Evolutionary conservation across 30 jellyfish, hydroid and myxozoan genomes (phyloP), one percentile per base, ranked within the genome.

Genomic region (Aurelia coerulea): DNA sequence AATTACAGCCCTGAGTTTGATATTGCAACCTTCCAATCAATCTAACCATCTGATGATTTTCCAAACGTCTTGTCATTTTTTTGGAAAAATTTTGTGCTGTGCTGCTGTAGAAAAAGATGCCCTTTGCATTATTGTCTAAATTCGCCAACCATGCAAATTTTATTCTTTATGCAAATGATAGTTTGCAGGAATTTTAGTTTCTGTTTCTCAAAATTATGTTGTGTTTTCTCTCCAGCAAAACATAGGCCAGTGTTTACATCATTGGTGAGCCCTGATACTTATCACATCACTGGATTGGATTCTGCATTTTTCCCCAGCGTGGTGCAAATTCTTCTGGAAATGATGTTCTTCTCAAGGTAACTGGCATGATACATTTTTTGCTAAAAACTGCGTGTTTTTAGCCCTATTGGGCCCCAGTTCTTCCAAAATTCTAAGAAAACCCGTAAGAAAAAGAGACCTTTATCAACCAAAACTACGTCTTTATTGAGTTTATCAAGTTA

Each of bases 281-380:
- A 68, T 65, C 96, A 90, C 65, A 90, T 94, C 19, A 81, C 99
- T 76, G 97, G 99, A 8, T 85, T 94, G 73, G 94, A 94, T 82
- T 92, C 97, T 6, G 79, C 97, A 14, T 68, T 84, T 33, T 88
- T 94, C 18, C 90, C 97, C 11, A 71, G 86, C 49, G 99, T 94
- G 7, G 79, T 90, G 2, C 97, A 94, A 77, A 76, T 94, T 18
- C 92, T 94, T 29, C 86, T 94, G 68, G 97, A 94, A 52, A 78
- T 94, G 52, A 94, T 94, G 89, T 94, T 94, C 70, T 94, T 74
- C 84, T 76, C 97, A 41, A 84, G 96, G 97, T 89, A 84, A 42
- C 84, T 65, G 6, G 70, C 5, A 4, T 46, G 14, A 46, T 46
- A 8, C 6, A 10, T 60, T 60, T 11, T 60, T 60, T 60, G 10